Conservation (phyloP, 2,888 invertebrate genomes). For the Hirtodrosophila histrioides region DNA sequence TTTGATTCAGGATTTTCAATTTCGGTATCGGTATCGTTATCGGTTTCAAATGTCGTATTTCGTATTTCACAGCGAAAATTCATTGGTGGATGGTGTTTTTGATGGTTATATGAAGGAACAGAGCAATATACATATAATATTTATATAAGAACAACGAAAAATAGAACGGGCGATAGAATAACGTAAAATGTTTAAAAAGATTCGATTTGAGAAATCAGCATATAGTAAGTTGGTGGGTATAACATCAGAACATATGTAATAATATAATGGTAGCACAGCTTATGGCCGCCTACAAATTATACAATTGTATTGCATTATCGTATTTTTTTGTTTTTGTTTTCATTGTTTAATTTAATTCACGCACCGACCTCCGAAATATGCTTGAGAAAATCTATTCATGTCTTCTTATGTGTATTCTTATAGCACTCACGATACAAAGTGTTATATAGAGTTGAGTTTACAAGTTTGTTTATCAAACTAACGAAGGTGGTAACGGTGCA, state of each 20-base stretch:
- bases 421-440: constrained; percentile 37
- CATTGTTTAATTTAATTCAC: constrained; percentile 58
- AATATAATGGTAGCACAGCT: constrained; percentile 37
- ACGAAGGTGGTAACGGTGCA: constrained; percentile 82
- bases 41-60: constrained; percentile 3
- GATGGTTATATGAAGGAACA: constrained; percentile 54
- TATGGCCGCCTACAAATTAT: constrained; percentile 29
- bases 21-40: constrained; percentile 21
- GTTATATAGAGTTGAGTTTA: constrained; percentile 34
- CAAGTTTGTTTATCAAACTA: constrained; percentile 46
- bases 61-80: constrained; percentile 35
- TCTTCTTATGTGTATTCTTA: constrained; percentile 55
- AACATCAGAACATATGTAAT: constrained; percentile 37
- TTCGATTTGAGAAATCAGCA: constrained; percentile 53
- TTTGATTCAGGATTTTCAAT: constrained; percentile 30
- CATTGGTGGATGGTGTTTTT: constrained; percentile 41
- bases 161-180: constrained; percentile 41
- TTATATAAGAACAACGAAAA: constrained; percentile 52
- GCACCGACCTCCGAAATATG: constrained; percentile 84
- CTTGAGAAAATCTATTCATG: constrained; percentile 84
- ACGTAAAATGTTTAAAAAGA: constrained; percentile 29
- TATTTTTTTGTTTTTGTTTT: constrained; percentile 14
- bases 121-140: constrained; percentile 40
- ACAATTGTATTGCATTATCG: constrained; percentile 22
- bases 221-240: constrained; percentile 55